Evolutionary conservation across 2,888 invertebrate species (phyloP).

Genomic region (Chrysotoxum bicinctum): DNA sequence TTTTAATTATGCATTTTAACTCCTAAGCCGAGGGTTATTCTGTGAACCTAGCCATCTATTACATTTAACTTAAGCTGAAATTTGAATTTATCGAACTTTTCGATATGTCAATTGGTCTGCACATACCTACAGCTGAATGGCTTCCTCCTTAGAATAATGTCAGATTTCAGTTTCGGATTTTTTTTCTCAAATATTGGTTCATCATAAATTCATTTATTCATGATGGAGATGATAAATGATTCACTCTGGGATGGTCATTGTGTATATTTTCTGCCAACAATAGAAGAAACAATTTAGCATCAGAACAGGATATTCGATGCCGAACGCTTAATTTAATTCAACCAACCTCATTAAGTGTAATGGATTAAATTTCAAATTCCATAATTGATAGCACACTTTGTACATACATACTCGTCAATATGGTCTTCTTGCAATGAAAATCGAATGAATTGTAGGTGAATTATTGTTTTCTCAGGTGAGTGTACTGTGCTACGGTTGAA

Average conservation of each 20-base stretch:
- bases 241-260: background rate
- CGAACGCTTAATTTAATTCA: slow-evolving; percentile 65
- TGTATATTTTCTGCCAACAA: slow-evolving; percentile 11
- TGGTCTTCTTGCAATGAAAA: background rate
- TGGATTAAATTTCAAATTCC: slow-evolving; percentile 68
- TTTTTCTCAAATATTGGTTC: background rate
- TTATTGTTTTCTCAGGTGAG: background rate
- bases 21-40: too few relatives aligned
- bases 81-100: too few relatives aligned
- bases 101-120: too few relatives aligned
- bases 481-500: background rate
- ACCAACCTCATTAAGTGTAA: slow-evolving; percentile 61
- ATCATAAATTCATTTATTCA: background rate
- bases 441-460: background rate
- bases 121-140: too few relatives aligned
- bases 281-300: slow-evolving; percentile 14
- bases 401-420: slow-evolving; percentile 38
- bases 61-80: too few relatives aligned
- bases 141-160: too few relatives aligned
- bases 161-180: background rate
- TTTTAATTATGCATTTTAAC: too few relatives aligned
- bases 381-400: slow-evolving; percentile 64
- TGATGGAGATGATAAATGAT: background rate
- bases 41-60: too few relatives aligned
- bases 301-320: slow-evolving; percentile 42